phyloP scores from a whole-genome alignment of 2,797 vertebrate species.

The Falco rusticolus region DNA sequence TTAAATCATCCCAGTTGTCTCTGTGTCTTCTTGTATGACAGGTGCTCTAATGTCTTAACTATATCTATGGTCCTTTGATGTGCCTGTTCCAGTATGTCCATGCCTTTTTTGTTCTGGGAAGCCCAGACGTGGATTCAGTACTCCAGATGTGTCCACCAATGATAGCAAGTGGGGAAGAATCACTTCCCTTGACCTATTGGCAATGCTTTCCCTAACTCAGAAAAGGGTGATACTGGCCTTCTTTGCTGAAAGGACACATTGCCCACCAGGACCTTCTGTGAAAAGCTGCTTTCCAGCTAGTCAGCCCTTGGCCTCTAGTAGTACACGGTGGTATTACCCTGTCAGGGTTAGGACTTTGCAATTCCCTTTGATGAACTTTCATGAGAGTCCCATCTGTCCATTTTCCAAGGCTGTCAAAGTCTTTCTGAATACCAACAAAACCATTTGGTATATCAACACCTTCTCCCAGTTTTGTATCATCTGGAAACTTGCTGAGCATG shows the following conservation, averaged over 20 bases:
- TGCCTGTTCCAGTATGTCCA: not conserved
- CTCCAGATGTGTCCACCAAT: not conserved
- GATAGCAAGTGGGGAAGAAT: not conserved
- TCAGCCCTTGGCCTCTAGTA: not conserved
- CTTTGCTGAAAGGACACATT: not conserved
- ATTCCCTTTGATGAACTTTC: not conserved
- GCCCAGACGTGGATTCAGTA: not conserved
- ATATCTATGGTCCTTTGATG: not conserved
- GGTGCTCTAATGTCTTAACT: not conserved
- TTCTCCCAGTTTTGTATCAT: not conserved
- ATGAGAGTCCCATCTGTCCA: not conserved
- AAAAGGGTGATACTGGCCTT: not conserved
- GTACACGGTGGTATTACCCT: not conserved
- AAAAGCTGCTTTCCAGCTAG: not conserved
- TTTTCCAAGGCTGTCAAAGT: not conserved
- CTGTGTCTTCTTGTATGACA: not conserved
- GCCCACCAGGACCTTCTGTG: not conserved
- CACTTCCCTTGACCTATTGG: not conserved
- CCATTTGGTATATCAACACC: not conserved
- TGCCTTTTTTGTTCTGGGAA: not conserved
- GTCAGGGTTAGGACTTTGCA: not conserved
- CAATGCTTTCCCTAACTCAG: not conserved
- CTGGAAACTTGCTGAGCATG: not conserved
- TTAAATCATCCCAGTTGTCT: not conserved
- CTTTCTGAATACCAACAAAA: not conserved